Base-by-base conservation (phyloP, 2,888 invertebrate genomes). In the Hyles lineata region DNA sequence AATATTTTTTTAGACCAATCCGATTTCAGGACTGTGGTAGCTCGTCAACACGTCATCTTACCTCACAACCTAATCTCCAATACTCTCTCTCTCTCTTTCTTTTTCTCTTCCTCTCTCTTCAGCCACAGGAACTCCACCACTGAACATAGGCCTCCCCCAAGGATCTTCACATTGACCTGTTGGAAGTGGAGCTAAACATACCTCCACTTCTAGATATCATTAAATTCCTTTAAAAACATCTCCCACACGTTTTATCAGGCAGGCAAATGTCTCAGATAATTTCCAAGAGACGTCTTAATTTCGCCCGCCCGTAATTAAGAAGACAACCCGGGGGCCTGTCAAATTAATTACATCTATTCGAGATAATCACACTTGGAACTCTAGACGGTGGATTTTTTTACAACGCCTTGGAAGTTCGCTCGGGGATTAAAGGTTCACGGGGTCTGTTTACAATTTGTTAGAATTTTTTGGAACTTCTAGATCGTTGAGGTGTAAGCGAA, bases 321-420 rank as follows among this genome's bases (percentile, higher is more conserved):
- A 62, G 72, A 72, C 74, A 71, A 70, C 73, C 77, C 74, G 74
- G 73, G 76, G 75, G 76, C 77, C 78, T 81, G 82, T 81, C 83
- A 84, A 86, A 87, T 86, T 85, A 88, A 88, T 87, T 84, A 83
- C 83, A 83, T 79, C 85, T 83, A 83, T 83, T 83, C 75, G 74
- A 81, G 82, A 85, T 86, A 88, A 87, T 88, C 85, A 78, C 79
- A 77, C 78, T 79, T 80, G 82, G 81, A 85, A 83, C 80, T 80
- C 75, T 78, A 80, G 81, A 80, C 77, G 80, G 78, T 76, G 67
- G 76, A 77, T 77, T 78, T 73, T 74, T 74, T 73, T 70, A 67
- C 72, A 69, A 43, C 52, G 63, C 32, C 69, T 71, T 32, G 70
- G 32, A 55, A 58, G 70, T 70, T 52, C 15, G 9, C 17, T 32